Percentiles rank a stretch among this genome's conserved stretches.
Conservation (phyloP, 2,113 vertebrate species). For the Lota lota region DNA sequence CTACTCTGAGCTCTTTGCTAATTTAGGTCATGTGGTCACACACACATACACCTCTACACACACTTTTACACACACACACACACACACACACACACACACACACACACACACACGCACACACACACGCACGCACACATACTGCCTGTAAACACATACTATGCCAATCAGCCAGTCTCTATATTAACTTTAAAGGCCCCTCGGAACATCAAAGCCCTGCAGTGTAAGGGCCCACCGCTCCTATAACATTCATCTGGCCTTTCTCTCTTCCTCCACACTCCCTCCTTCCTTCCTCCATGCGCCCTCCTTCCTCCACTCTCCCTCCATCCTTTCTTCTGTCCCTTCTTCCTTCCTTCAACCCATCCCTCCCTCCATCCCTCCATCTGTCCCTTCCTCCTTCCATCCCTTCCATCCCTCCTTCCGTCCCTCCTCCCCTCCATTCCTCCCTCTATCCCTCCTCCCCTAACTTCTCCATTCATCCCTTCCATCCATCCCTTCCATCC, state of each 20-base stretch:
- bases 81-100: conserved; percentile 10
- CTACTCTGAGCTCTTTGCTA: conserved; percentile 1
- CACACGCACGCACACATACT: conserved; percentile 10
- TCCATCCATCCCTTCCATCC: not conserved
- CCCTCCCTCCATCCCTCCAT: not conserved
- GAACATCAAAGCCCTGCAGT: conserved; percentile 30
- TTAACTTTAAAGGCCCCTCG: not conserved
- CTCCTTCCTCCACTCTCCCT: too few species aligned
- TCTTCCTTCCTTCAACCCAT: too few species aligned
- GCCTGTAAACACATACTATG: conserved; percentile 10
- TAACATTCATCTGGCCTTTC: not conserved
- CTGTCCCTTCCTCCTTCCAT: not conserved
- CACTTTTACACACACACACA: not conserved
- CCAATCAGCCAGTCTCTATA: conserved; percentile 6
- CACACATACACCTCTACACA: not conserved
- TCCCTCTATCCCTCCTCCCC: not conserved
- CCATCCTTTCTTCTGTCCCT: too few species aligned
- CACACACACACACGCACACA: conserved; percentile 9
- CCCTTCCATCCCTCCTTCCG: not conserved
- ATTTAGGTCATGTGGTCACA: conserved; percentile 1
- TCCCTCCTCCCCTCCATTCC: not conserved
- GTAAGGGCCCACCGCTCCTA: not conserved
- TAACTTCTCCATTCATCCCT: not conserved
- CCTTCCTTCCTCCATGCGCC: too few species aligned
- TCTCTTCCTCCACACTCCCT: conserved; percentile 7